phyloP scores from a whole-genome alignment of 1,140 invertebrate genomes.

The Atta cephalotes region DNA sequence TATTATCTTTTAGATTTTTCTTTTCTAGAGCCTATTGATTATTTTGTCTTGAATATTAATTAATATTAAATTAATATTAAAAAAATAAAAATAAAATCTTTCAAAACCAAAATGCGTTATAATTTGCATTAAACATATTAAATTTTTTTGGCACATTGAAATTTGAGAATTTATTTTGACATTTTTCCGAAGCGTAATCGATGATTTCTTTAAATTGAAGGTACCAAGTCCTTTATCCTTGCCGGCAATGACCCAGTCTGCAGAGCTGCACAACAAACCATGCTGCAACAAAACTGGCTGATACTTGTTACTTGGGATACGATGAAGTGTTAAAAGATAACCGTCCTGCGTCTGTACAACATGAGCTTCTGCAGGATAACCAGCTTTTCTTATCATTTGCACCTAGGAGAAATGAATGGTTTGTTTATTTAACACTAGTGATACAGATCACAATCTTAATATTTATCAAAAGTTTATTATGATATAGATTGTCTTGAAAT shows the following conservation, averaged over 20 bases:
- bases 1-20: no score
- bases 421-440: background rate
- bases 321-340: slow-evolving; percentile 90
- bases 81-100: background rate
- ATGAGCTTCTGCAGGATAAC: slow-evolving; percentile 90
- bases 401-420: slow-evolving; percentile 80
- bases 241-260: slow-evolving; percentile 89
- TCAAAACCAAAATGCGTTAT: background rate
- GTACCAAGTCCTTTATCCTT: slow-evolving; percentile 89
- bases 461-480: no score
- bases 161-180: background rate
- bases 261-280: slow-evolving; percentile 89
- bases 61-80: no score
- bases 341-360: slow-evolving; percentile 90
- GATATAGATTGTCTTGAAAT: no score
- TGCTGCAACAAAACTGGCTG: slow-evolving; percentile 89
- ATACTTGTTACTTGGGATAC: slow-evolving; percentile 87
- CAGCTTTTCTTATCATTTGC: slow-evolving; percentile 88
- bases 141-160: background rate
- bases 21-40: no score
- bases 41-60: background rate
- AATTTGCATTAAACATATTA: background rate
- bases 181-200: background rate
- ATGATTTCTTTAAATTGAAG: background rate
- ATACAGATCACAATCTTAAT: background rate